Conservation (phyloP, 2,113 vertebrate species). For the Hemiscyllium ocellatum region DNA sequence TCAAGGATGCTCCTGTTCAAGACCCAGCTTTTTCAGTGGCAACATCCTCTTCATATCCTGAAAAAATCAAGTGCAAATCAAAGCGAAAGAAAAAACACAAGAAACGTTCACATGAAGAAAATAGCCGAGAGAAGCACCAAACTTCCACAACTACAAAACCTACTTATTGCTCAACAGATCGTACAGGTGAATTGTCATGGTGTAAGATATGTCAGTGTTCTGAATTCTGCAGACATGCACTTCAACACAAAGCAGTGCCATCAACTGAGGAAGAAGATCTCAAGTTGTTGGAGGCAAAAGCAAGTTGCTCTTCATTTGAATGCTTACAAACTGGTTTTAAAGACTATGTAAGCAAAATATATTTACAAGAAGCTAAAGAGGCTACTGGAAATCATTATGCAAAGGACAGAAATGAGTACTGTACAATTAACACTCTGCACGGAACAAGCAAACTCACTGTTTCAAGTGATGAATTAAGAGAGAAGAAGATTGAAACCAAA, state of each 20-base stretch:
- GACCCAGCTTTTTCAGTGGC: not conserved
- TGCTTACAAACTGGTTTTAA: slow-evolving; percentile 41
- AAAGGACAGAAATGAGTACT: not conserved
- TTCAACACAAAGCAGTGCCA: not conserved
- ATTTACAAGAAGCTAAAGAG: not conserved
- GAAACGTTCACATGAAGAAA: slow-evolving; percentile 19
- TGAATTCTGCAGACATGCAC: not conserved
- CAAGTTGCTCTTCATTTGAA: slow-evolving; percentile 41
- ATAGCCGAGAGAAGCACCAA: not conserved
- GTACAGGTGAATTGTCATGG: not conserved
- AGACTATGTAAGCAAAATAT: not conserved
- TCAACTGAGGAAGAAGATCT: not conserved
- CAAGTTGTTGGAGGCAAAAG: not conserved
- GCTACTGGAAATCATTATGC: not conserved
- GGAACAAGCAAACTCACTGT: too few species aligned
- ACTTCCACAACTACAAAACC: not conserved
- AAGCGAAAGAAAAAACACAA: slow-evolving; percentile 13
- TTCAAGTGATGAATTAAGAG: not conserved
- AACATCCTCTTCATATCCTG: not conserved
- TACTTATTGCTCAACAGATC: too few species aligned
- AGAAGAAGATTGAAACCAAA: not conserved
- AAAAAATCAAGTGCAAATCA: not conserved
- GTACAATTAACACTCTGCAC: not conserved
- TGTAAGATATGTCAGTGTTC: not conserved
- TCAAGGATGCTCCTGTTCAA: not conserved